phyloP scores from a whole-genome alignment of 2,113 vertebrate species.

The Anoura caudifer region DNA sequence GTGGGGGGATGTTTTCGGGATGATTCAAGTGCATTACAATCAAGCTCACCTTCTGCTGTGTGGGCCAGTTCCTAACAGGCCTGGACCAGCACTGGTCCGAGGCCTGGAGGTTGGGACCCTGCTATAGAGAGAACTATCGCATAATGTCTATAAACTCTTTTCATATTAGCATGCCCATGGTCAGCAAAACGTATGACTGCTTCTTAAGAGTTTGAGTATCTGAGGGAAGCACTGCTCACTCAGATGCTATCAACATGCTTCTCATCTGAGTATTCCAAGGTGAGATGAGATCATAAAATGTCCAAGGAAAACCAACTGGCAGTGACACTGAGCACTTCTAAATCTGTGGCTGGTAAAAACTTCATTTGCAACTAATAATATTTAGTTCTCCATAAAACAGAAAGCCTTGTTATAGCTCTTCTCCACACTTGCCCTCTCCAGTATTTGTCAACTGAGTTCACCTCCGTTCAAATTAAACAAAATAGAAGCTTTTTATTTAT shows the following conservation, averaged over 20 bases:
- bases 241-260: neutral
- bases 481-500: constrained; percentile 62
- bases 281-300: neutral
- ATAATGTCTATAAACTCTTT: neutral
- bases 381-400: neutral
- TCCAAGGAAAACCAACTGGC: neutral
- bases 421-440: neutral
- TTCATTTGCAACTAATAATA: neutral
- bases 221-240: neutral
- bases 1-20: too few species aligned
- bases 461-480: constrained; percentile 55
- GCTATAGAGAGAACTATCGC: neutral
- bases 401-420: neutral
- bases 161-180: neutral
- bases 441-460: constrained; percentile 48
- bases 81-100: too few species aligned
- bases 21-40: too few species aligned
- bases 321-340: neutral
- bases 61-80: too few species aligned
- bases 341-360: neutral
- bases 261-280: neutral
- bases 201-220: neutral
- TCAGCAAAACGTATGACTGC: neutral
- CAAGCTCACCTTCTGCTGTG: too few species aligned
- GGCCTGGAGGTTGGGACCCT: too few species aligned